These are phyloP conservation scores for Anadara kagoshimensis DNA, from an alignment of 1,140 invertebrate species.

Conservation along the genomic window DNA sequence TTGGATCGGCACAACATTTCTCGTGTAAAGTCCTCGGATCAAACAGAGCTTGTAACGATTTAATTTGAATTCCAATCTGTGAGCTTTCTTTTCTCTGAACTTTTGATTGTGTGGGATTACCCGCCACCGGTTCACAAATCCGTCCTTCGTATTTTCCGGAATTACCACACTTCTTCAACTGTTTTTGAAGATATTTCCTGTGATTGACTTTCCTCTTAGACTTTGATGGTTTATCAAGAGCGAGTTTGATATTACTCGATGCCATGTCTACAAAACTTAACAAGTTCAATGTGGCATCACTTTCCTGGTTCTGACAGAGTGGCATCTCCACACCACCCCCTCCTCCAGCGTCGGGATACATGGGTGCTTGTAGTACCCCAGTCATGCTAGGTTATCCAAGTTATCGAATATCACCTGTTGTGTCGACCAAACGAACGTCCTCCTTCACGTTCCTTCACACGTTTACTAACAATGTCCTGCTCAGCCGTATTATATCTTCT, in stretches of 20 bases:
- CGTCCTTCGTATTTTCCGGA: conserved; percentile 13
- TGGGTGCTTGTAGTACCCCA: conserved; percentile 5
- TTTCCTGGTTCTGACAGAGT: not conserved
- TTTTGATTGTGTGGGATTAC: conserved; percentile 30
- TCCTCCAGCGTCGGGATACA: conserved; percentile 15
- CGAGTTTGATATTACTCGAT: conserved; percentile 63
- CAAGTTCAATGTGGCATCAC: conserved; percentile 51
- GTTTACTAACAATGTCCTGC: not conserved
- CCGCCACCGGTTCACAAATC: not conserved
- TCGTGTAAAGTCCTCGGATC: conserved; percentile 65
- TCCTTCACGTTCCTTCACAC: not conserved
- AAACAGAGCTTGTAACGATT: conserved; percentile 68
- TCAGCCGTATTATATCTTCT: not conserved
- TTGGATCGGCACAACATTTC: conserved; percentile 57
- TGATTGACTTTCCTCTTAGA: conserved; percentile 69
- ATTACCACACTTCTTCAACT: conserved; percentile 59
- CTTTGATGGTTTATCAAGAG: conserved; percentile 59
- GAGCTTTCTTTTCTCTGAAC: conserved; percentile 51
- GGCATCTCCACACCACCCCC: not conserved
- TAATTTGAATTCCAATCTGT: conserved; percentile 63
- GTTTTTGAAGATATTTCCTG: conserved; percentile 70
- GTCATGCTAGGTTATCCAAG: conserved; percentile 9
- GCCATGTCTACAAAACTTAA: conserved; percentile 66
- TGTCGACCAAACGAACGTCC: not conserved
- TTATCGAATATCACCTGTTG: conserved; percentile 4